A percentile compares a stretch with the other conserved stretches of the same genome.
Conservation (phyloP, 1,140 invertebrate genomes). For the Leptopilina clavipes region DNA sequence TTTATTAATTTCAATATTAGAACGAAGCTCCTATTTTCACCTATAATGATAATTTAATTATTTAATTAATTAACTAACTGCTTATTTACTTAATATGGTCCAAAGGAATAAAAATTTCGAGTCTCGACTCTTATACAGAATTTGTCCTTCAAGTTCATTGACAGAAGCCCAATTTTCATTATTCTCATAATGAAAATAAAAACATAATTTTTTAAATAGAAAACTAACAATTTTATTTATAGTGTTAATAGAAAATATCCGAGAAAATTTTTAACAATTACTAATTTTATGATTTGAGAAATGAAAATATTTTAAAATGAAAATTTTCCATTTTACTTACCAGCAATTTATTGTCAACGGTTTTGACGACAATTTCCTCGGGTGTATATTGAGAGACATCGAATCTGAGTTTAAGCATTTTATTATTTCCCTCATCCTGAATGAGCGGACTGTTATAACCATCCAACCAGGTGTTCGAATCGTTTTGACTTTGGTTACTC, state of each 20-base stretch:
- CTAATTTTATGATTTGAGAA: no score
- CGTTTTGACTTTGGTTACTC: conserved; percentile 68
- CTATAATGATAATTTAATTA: no score
- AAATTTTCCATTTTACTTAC: conserved; percentile 80
- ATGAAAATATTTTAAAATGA: no score
- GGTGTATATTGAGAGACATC: conserved; percentile 96
- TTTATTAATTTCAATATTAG: no score
- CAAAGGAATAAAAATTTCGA: background rate
- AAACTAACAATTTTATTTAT: no score
- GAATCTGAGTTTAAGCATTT: conserved; percentile 92
- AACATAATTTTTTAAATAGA: no score
- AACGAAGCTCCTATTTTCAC: no score
- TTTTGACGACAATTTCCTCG: conserved; percentile 97
- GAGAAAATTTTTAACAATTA: no score
- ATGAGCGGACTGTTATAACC: conserved; percentile 94
- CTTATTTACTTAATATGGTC: background rate
- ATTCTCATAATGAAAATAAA: no score
- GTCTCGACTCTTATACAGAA: background rate
- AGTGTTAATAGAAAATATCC: no score
- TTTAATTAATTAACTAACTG: no score
- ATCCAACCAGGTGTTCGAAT: conserved; percentile 81
- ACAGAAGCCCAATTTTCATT: background rate
- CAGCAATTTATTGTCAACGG: conserved; percentile 95
- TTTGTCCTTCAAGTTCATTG: conserved; percentile 1
- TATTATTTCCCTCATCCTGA: conserved; percentile 91